phyloP scores from a whole-genome alignment of 2,797 vertebrate genomes.

The Pipistrellus nathusii region DNA sequence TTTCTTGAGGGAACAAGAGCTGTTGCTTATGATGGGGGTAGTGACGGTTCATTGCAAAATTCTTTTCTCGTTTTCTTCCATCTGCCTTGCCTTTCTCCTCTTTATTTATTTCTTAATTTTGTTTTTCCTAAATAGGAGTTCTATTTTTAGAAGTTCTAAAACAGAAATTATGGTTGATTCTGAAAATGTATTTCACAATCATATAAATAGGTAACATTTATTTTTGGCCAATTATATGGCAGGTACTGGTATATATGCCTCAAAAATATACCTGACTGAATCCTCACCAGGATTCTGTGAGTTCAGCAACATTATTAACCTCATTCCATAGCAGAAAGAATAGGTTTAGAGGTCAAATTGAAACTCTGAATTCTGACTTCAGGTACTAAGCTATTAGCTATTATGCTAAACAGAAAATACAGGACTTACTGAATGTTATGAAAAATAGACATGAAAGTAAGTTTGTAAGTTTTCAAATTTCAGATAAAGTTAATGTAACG shows the following conservation, averaged over 20 bases:
- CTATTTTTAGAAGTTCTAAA: not conserved
- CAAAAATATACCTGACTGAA: not conserved
- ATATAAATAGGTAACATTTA: not conserved
- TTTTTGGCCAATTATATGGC: not conserved
- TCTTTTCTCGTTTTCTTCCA: not conserved
- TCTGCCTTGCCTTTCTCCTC: not conserved
- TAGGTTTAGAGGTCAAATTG: not conserved
- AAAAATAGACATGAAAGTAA: not conserved
- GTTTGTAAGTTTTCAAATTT: constrained; percentile 17
- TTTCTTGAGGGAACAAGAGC: not conserved
- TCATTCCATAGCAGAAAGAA: not conserved
- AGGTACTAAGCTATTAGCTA: not conserved
- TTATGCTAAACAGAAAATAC: not conserved
- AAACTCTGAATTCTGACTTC: not conserved
- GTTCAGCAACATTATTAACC: not conserved
- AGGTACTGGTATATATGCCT: not conserved
- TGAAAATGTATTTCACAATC: not conserved
- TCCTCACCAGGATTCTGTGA: not conserved
- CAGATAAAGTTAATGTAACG: not conserved
- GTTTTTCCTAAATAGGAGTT: not conserved
- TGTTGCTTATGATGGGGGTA: not conserved
- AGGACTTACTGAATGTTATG: not conserved
- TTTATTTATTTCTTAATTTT: not conserved
- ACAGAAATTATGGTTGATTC: not conserved
- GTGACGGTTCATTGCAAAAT: not conserved